These are phyloP conservation scores for Lathamus discolor DNA, from an alignment of 2,113 vertebrate species.

Conservation along the genomic window DNA sequence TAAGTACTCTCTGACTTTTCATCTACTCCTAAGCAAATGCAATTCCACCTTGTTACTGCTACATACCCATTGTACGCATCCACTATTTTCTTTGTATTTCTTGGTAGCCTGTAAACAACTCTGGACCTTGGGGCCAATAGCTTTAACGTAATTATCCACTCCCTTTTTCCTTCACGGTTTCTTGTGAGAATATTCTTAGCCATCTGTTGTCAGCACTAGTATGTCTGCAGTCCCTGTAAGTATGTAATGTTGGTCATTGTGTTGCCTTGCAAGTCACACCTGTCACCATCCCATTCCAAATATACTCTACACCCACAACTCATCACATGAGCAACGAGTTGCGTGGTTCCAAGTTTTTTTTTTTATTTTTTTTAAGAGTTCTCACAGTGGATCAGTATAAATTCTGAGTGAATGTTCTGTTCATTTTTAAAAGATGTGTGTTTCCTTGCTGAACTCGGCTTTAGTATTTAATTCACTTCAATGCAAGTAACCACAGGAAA, in stretches of 20 bases:
- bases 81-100: background rate
- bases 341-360: background rate
- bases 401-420: background rate
- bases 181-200: background rate
- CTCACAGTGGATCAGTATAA: background rate
- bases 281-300: background rate
- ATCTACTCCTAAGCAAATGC: background rate
- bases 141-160: background rate
- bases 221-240: background rate
- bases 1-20: background rate
- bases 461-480: background rate
- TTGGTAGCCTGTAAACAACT: background rate
- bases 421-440: background rate
- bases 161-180: background rate
- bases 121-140: background rate
- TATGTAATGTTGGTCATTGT: background rate
- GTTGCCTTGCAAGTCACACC: background rate
- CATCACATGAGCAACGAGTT: background rate
- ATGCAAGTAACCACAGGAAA: background rate
- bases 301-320: background rate
- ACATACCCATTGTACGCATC: background rate
- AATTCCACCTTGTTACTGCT: background rate
- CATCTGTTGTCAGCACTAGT: conserved; percentile 14
- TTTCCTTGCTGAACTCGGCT: background rate
- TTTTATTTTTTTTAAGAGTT: rapidly evolving